These are phyloP conservation scores for Venustaconcha ellipsiformis DNA, from an alignment of 1,140 invertebrate genomes.

Conservation along the genomic window DNA sequence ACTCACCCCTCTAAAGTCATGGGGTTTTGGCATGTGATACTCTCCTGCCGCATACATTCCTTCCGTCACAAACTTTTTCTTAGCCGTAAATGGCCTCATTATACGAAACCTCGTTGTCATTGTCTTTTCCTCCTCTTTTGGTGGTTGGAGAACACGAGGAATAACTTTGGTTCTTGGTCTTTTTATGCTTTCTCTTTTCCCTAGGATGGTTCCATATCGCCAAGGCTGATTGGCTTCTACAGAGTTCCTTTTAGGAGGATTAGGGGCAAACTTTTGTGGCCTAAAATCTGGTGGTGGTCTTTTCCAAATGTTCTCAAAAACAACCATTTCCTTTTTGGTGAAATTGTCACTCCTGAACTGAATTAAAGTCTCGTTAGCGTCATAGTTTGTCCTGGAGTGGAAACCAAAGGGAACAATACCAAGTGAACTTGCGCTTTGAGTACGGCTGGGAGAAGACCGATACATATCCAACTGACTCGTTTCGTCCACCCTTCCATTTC, in stretches of 20 bases:
- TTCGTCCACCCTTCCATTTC: too few species aligned
- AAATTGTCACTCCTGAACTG: slow-evolving; percentile 57
- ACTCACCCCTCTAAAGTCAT: slow-evolving; percentile 64
- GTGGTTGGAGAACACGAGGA: slow-evolving; percentile 40
- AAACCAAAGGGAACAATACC: slow-evolving; percentile 59
- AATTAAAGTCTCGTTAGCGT: slow-evolving; percentile 58
- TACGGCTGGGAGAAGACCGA: slow-evolving; percentile 11
- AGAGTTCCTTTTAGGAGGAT: slow-evolving; percentile 62
- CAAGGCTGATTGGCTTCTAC: slow-evolving; percentile 62
- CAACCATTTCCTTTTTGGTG: slow-evolving; percentile 17
- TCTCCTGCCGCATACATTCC: slow-evolving; percentile 50
- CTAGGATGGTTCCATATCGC: slow-evolving; percentile 59
- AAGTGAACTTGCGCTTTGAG: slow-evolving; percentile 26
- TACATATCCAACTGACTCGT: too few species aligned
- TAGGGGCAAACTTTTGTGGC: slow-evolving; percentile 58
- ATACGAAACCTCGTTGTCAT: slow-evolving; percentile 54
- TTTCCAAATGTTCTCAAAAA: slow-evolving; percentile 62
- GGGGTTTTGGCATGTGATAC: slow-evolving; percentile 54
- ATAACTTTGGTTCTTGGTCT: slow-evolving; percentile 38
- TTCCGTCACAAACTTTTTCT: slow-evolving; percentile 55
- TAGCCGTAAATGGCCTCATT: slow-evolving; percentile 59
- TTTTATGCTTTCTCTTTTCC: slow-evolving; percentile 45
- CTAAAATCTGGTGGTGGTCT: slow-evolving; percentile 64
- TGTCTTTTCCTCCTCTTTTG: slow-evolving; percentile 22
- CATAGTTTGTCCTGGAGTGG: slow-evolving; percentile 59